A percentile compares a stretch with the other conserved stretches of the same genome.
Evolutionary conservation across 2,113 vertebrate species (phyloP).

Genomic region (Condylura cristata): DNA sequence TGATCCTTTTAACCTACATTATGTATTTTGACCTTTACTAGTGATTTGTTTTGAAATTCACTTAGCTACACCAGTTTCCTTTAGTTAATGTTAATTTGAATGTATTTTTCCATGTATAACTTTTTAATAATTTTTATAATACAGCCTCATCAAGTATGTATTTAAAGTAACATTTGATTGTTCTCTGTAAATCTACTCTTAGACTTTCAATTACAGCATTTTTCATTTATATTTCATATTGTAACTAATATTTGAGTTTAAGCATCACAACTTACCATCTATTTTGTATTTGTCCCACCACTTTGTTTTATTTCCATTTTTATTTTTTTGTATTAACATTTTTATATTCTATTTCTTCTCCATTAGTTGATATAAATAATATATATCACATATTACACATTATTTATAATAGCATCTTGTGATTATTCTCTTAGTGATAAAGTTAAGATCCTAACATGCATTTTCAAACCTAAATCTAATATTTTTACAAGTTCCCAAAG

Average conservation of each 20-base stretch:
- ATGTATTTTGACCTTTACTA: background rate
- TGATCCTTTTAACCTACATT: background rate
- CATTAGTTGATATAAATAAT: background rate
- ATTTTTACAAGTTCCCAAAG: background rate
- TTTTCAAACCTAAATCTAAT: constrained; percentile 4
- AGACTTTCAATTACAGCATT: background rate
- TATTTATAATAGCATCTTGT: too few relatives aligned
- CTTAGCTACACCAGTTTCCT: background rate
- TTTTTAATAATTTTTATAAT: background rate
- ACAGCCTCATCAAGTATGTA: background rate
- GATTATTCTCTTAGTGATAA: background rate
- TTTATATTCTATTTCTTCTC: background rate
- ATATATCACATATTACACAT: background rate
- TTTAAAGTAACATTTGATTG: background rate
- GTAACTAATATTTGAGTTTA: constrained; percentile 10
- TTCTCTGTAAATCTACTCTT: background rate
- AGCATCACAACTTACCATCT: background rate
- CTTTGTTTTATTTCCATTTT: background rate
- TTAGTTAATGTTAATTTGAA: background rate
- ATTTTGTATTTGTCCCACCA: background rate
- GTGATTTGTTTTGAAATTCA: background rate
- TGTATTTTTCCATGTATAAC: background rate
- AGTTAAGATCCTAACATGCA: background rate
- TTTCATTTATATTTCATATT: background rate
- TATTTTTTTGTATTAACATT: background rate